Base-by-base conservation (phyloP, 2,888 invertebrate species). In the Eudemis profundana region DNA sequence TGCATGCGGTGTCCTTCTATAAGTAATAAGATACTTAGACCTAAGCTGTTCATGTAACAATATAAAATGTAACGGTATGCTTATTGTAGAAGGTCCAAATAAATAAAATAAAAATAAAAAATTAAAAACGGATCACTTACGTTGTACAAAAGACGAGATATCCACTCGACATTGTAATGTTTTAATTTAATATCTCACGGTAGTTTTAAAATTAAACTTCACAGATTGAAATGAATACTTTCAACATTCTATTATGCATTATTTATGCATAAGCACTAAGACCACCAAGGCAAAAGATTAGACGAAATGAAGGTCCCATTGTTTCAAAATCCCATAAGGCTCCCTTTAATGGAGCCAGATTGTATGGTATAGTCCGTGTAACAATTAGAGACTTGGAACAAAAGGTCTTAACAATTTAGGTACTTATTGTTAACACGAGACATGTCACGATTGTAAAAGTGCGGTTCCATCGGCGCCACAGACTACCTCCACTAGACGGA, bases 291-390 rank as follows among this genome's bases (percentile, higher is more conserved):
- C 40, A 14, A 57, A 46, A 61, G 68, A 68, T 68, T 68, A 65
- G 68, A 51, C 19, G 44, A 54, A 60, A 29, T 46, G 27, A 53
- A 15, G 65, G 47, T 29, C 29, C 68, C 68, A 70, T 70, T 70
- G 70, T 70, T 47, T 61, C 61, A 61, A 56, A 61, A 62, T 68
- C 51, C 14, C 33, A 65, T 68, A 67, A 69, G 65, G 63, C 61
- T 44, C 56, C 67, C 67, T 69, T 67, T 69, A 69, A 69, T 70
- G 70, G 69, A 59, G 61, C 27, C 61, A 69, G 59, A 65, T 62
- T 68, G 69, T 61, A 53, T 42, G 68, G 42, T 66, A 46, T 8
- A 51, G 38, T 33, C 33, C 23, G 38, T 61, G 66, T 68, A 66
- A 40, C 53, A 60, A 65, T 65, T 65, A 65, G 38, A 14, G 10